A percentile compares a stretch with the other conserved stretches of the same genome.
These are phyloP conservation scores for Gallinago media DNA, from an alignment of 2,113 vertebrate species.

Conservation along the genomic window DNA sequence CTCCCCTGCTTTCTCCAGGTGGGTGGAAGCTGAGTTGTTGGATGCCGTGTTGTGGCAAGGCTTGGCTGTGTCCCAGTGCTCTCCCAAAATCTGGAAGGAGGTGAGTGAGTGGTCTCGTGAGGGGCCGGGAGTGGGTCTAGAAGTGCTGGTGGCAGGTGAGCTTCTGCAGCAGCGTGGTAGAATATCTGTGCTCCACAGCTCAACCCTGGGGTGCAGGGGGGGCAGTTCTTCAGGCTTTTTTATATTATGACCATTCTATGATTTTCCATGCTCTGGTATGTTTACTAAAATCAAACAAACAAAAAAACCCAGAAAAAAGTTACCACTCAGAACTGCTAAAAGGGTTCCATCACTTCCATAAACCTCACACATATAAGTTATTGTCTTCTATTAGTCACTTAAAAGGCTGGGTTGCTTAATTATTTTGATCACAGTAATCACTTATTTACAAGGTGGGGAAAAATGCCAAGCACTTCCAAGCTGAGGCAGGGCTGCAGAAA, in stretches of 20 bases:
- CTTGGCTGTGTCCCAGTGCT: background rate
- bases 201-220: background rate
- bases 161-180: background rate
- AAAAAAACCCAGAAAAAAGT: background rate
- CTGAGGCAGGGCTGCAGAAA: background rate
- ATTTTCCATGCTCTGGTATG: background rate
- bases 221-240: background rate
- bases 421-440: conserved; percentile 59
- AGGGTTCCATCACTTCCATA: conserved; percentile 24
- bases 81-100: background rate
- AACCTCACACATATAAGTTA: conserved; percentile 15
- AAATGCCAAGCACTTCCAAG: conserved; percentile 54
- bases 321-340: background rate
- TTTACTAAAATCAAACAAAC: background rate
- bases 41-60: background rate
- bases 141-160: background rate
- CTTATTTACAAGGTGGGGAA: conserved; percentile 54
- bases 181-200: rapidly evolving
- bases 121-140: background rate
- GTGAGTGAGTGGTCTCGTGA: too few relatives aligned
- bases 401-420: conserved; percentile 52
- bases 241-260: background rate
- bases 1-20: background rate
- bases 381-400: conserved; percentile 37
- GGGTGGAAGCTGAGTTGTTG: background rate